Evolutionary conservation across 2,797 vertebrate species (phyloP).

Genomic region (Enteromius viviparus): DNA sequence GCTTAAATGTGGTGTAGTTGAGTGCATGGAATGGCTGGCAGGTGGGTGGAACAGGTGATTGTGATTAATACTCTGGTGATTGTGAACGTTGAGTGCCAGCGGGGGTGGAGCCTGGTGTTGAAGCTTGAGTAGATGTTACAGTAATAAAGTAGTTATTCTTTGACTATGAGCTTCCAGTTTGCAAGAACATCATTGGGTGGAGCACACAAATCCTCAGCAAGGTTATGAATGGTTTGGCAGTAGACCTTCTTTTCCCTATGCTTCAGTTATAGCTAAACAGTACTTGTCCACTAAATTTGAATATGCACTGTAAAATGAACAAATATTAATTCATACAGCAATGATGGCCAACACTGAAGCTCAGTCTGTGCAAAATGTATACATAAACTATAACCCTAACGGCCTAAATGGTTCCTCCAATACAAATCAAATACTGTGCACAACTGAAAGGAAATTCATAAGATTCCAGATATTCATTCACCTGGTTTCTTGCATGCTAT

Average conservation of each 20-base stretch:
- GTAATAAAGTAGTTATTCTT: conserved; percentile 24
- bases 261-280: not conserved
- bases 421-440: conserved; percentile 28
- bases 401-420: not conserved
- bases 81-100: too few relatives aligned
- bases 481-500: conserved; percentile 12
- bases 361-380: not conserved
- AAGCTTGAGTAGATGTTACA: too few relatives aligned
- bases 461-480: conserved; percentile 8
- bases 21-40: too few relatives aligned
- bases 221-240: conserved; percentile 17
- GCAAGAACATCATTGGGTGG: conserved; percentile 49
- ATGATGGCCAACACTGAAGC: not conserved
- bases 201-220: conserved; percentile 26
- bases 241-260: not conserved
- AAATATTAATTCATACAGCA: not conserved
- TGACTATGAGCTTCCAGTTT: conserved; percentile 37
- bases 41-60: too few relatives aligned
- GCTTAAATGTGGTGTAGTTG: too few relatives aligned
- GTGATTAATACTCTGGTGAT: too few relatives aligned
- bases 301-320: not conserved
- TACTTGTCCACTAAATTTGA: not conserved
- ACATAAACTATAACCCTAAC: not conserved
- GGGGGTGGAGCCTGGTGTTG: too few relatives aligned
- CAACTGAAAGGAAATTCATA: conserved; percentile 40